Evolutionary conservation across 2,113 vertebrate genomes (phyloP).

Genomic region (Junco hyemalis): DNA sequence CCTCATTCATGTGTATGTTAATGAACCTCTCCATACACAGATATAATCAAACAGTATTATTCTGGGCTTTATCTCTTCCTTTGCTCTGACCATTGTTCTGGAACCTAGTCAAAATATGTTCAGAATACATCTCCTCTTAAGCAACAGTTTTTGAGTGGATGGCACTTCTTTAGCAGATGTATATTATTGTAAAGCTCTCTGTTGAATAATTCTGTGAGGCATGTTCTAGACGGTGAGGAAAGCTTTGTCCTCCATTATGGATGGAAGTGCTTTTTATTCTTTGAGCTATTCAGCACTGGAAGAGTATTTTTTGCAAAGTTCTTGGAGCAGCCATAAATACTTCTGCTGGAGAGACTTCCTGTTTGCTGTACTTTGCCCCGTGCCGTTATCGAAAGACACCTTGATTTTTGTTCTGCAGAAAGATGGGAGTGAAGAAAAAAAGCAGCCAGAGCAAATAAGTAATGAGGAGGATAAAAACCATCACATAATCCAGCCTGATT

Average conservation of each 20-base stretch:
- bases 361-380: neutral
- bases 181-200: neutral
- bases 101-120: neutral
- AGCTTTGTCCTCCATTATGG: neutral
- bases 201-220: neutral
- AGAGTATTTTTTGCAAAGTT: neutral
- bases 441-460: neutral
- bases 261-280: neutral
- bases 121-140: neutral
- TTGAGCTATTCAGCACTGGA: neutral
- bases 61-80: neutral
- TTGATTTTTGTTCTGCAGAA: neutral
- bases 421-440: neutral
- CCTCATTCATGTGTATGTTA: neutral
- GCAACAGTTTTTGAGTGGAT: neutral
- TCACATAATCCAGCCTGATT: neutral
- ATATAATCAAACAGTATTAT: neutral
- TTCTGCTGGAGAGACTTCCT: slow-evolving; percentile 1
- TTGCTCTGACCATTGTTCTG: neutral
- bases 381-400: neutral
- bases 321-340: neutral
- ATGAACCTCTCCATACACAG: neutral
- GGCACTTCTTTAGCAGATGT: neutral
- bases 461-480: neutral
- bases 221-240: neutral